Evolutionary conservation across 2,888 invertebrate genomes (phyloP).

Genomic region (Eupeodes luniger): DNA sequence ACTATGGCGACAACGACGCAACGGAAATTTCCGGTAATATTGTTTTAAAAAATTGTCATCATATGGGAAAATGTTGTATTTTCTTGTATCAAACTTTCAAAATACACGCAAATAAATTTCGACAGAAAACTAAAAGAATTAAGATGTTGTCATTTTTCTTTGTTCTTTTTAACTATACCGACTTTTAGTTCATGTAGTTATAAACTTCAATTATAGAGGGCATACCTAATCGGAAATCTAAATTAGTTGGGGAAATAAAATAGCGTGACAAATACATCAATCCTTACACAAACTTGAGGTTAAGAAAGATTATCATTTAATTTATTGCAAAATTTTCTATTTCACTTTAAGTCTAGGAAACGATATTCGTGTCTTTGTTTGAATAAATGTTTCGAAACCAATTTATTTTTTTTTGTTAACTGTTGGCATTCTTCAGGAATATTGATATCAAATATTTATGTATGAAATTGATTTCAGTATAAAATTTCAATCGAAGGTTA

Average conservation of each 20-base stretch:
- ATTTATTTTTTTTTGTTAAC: background rate
- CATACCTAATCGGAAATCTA: slow-evolving; percentile 1
- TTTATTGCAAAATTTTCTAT: background rate
- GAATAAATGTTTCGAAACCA: background rate
- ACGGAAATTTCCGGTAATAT: slow-evolving; percentile 65
- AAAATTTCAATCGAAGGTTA: background rate
- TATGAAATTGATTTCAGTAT: background rate
- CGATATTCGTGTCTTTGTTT: background rate
- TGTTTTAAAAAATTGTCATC: background rate
- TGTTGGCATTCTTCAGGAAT: too few relatives aligned
- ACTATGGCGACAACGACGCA: slow-evolving; percentile 32
- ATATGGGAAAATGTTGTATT: background rate
- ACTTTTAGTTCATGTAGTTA: background rate
- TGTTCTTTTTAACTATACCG: background rate
- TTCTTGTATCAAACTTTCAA: background rate
- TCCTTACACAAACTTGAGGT: background rate
- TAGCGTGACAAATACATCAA: background rate
- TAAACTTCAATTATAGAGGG: background rate
- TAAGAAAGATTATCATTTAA: background rate
- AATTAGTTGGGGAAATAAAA: background rate
- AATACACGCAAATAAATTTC: background rate
- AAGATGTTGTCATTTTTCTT: background rate
- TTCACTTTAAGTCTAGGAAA: background rate
- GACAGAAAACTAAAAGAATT: background rate
- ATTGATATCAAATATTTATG: background rate